phyloP scores from a whole-genome alignment of 1,140 invertebrate species.

The Charaxes varanes region DNA sequence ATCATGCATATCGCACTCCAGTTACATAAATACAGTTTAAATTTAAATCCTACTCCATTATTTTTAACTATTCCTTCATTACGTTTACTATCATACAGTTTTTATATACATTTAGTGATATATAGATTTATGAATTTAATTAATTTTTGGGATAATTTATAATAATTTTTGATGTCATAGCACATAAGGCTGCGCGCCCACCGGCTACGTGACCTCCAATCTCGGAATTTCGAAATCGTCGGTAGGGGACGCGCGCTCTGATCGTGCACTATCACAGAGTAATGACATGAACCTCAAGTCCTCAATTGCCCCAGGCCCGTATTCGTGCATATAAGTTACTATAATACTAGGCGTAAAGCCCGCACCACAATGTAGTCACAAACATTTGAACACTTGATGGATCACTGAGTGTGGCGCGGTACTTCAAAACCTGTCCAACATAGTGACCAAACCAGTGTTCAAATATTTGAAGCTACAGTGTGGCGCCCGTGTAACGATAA shows the following conservation, averaged over 20 bases:
- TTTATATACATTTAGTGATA: constrained; percentile 68
- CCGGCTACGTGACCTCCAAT: constrained; percentile 15
- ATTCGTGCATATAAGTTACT: constrained; percentile 66
- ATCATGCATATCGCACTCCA: constrained; percentile 68
- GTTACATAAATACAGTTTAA: constrained; percentile 53
- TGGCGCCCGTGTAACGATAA: too few relatives aligned
- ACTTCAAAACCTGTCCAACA: too few relatives aligned
- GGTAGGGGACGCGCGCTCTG: constrained; percentile 34
- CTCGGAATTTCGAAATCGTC: constrained; percentile 12
- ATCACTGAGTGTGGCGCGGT: too few relatives aligned
- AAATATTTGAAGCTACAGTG: too few relatives aligned
- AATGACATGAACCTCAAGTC: constrained; percentile 61
- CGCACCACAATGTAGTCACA: too few relatives aligned
- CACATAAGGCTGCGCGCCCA: constrained; percentile 47
- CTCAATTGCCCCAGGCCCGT: constrained; percentile 69
- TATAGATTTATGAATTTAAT: constrained; percentile 67
- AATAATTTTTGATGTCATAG: constrained; percentile 67
- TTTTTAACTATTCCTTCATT: constrained; percentile 51
- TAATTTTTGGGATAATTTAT: constrained; percentile 74
- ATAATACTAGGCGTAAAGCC: constrained; percentile 66
- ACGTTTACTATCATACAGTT: constrained; percentile 62
- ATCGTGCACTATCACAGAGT: constrained; percentile 71
- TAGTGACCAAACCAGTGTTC: too few relatives aligned
- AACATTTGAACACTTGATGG: too few relatives aligned
- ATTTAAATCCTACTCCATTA: constrained; percentile 35